Evolutionary conservation across 2,888 invertebrate genomes (phyloP).

Genomic region (Abrostola triplasia): DNA sequence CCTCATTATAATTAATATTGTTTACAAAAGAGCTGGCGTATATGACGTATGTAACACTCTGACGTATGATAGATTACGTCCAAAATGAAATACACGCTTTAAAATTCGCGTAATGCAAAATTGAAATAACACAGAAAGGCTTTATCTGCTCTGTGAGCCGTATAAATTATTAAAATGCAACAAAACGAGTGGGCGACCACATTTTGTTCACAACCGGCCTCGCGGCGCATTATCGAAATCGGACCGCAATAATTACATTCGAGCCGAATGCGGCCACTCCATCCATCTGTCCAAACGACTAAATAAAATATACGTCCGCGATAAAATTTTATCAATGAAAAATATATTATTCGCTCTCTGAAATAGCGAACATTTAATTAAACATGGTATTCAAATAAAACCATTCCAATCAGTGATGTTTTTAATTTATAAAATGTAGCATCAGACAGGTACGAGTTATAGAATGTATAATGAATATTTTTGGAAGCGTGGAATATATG

Average conservation of each 20-base stretch:
- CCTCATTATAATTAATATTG: conserved; percentile 35
- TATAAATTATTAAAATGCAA: conserved; percentile 86
- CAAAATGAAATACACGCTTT: conserved; percentile 55
- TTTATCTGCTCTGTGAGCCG: conserved; percentile 76
- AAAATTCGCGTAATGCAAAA: conserved; percentile 60
- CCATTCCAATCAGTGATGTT: conserved; percentile 54
- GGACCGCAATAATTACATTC: conserved; percentile 87
- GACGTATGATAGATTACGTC: conserved; percentile 60
- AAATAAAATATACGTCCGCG: conserved; percentile 76
- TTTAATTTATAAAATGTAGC: conserved; percentile 34
- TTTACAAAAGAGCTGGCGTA: conserved; percentile 11
- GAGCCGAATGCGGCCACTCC: conserved; percentile 79
- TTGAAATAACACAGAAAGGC: conserved; percentile 77
- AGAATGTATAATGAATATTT: conserved; percentile 5
- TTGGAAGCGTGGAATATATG: background rate
- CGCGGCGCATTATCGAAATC: conserved; percentile 86
- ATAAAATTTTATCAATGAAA: conserved; percentile 79
- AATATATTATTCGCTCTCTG: conserved; percentile 70
- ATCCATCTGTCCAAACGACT: conserved; percentile 79
- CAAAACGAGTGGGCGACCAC: conserved; percentile 81
- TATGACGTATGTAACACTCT: conserved; percentile 55
- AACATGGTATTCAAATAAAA: conserved; percentile 67
- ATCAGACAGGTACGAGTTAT: conserved; percentile 18
- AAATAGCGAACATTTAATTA: conserved; percentile 70
- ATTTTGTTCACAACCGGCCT: conserved; percentile 80